Base-by-base conservation (phyloP, 2,888 invertebrate genomes). In the Arctia plantaginis region DNA sequence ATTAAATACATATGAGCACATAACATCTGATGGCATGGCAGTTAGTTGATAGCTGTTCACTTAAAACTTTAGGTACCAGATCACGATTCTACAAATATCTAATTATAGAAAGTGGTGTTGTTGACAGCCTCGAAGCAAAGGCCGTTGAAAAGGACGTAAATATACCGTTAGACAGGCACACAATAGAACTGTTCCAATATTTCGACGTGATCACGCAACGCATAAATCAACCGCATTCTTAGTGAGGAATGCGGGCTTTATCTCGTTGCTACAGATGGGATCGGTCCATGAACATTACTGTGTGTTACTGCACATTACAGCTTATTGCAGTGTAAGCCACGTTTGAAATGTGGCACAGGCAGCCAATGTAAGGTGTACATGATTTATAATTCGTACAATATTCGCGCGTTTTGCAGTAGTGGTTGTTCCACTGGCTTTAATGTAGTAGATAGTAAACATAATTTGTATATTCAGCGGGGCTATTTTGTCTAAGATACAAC, bases 151-250 rank as follows among this genome's bases (percentile, higher is more conserved):
- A 80, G 78, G 76, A 71, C 77, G 74, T 70, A 64, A 64, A 64
- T 30, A 73, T 64, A 66, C 73, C 74, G 78, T 77, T 77, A 83
- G 71, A 74, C 69, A 78, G 76, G 66, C 64, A 71, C 75, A 79
- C 84, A 84, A 85, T 80, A 66, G 69, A 68, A 77, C 51, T 76
- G 64, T 78, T 79, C 74, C 73, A 77, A 83, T 83, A 83, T 79
- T 82, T 76, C n/a, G 67, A 79, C 74, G 72, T 73, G 74, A 79
- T 82, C 72, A 71, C 64, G 78, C 72, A 64, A 74, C 69, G 59
- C 71, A 72, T 71, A 80, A 80, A 78, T 78, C 78, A 76, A 74
- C 84, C 77, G 62, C 84, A 84, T 85, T 85, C 82, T 80, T 41
- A 8, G 0, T 8, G 12, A 64, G 76, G 80, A 85, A 82, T 85